Evolutionary conservation across 2,888 invertebrate species (phyloP).

Genomic region (Caenorhabditis doughertyi): DNA sequence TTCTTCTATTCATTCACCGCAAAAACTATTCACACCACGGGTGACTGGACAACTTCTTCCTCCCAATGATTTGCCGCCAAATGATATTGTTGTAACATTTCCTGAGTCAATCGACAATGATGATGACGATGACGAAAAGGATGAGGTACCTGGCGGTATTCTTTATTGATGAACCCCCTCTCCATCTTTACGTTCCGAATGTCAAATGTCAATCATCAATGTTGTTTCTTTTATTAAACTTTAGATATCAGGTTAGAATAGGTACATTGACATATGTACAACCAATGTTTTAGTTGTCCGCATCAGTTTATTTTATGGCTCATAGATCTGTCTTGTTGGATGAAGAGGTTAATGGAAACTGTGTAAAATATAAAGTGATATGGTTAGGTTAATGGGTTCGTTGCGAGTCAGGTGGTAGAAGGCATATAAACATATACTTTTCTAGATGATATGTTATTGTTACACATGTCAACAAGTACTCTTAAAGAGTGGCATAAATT

Average conservation of each 20-base stretch:
- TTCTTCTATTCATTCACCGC: not conserved
- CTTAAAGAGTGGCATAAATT: too few species aligned
- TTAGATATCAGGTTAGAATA: not conserved
- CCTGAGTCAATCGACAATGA: slow-evolving; percentile 17
- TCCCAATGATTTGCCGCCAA: slow-evolving; percentile 39
- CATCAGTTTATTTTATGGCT: slow-evolving; percentile 41
- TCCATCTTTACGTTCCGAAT: not conserved
- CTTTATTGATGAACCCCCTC: slow-evolving; percentile 35
- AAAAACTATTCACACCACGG: slow-evolving; percentile 41
- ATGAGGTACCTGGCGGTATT: slow-evolving; percentile 34
- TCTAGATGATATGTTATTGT: too few species aligned
- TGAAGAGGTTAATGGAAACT: not conserved
- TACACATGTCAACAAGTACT: too few species aligned
- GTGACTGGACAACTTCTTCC: slow-evolving; percentile 18
- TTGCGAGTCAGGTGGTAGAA: not conserved
- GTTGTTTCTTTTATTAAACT: slow-evolving; percentile 43
- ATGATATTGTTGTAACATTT: slow-evolving; percentile 60
- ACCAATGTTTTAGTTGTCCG: slow-evolving; percentile 1
- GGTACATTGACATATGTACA: not conserved
- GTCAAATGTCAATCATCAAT: slow-evolving; percentile 34
- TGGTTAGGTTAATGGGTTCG: slow-evolving; percentile 16
- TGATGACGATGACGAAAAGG: slow-evolving; percentile 22
- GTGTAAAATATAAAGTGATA: slow-evolving; percentile 37
- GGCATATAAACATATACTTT: too few species aligned
- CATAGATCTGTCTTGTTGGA: slow-evolving; percentile 24